Evolutionary conservation across 2,797 vertebrate species (phyloP), one percentile per base, ranked within the genome.

Genomic region (Cirrhinus molitorella): DNA sequence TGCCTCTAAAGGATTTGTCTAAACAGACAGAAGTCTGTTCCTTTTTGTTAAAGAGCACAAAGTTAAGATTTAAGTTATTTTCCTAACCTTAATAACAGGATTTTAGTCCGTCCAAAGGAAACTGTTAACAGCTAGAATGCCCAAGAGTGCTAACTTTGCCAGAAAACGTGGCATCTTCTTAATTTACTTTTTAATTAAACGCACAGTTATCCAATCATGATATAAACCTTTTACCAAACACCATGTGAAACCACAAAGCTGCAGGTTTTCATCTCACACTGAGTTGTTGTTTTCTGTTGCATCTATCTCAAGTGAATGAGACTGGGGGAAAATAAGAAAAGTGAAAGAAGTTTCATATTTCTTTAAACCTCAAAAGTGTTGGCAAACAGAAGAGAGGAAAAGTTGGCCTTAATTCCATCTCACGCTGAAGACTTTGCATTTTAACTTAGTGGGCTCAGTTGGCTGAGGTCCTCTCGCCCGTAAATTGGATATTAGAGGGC

Each of bases 401-500:
- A 94, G 91, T 93, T 94, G 93, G 91, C 92, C 91, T 90, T 94
- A 94, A 94, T 94, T 95, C 93, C 93, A 91, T 94, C 92, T 94
- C 91, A 93, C 72, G 86, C 92, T 92, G 92, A 92, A 91, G 92
- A 93, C 94, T 92, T 93, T 93, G 92, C 92, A 90, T 93, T 93
- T 91, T 90, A 91, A 93, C 91, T 93, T 94, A 94, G 90, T 90
- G 93, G 95, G 94, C 93, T 93, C 94, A 94, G 93, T 95, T 95
- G 93, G 94, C 93, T 88, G 87, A 91, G 89, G 92, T 92, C 93
- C 94, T 95, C 75, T 91, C 91, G 90, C 93, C 94, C 87, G 89
- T 94, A 95, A 94, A 95, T 95, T 95, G 94, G 94, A 95, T 95
- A 95, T 95, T 95, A 95, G 92, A 91, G 91, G 91, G 82, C 83